Evolutionary conservation across 2,113 vertebrate species (phyloP).

Genomic region (Choloepus hoffmanni): DNA sequence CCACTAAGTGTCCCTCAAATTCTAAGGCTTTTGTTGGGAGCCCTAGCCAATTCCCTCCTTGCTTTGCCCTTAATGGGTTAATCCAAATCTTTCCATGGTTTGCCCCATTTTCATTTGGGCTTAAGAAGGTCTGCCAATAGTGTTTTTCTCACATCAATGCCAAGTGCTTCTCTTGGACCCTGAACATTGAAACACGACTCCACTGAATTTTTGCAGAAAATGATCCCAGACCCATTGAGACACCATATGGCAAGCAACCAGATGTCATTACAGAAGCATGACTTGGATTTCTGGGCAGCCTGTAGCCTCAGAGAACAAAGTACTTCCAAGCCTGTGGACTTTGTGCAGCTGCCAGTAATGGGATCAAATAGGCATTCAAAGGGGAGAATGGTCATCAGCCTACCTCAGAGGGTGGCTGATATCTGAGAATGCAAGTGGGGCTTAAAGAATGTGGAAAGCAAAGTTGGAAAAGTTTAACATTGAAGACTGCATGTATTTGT

Average conservation of each 20-base stretch:
- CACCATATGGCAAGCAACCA: not conserved
- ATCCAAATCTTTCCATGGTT: not conserved
- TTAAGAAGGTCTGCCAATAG: not conserved
- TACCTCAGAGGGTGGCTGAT: not conserved
- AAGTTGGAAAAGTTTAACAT: not conserved
- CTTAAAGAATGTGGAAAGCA: constrained; percentile 1
- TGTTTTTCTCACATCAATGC: not conserved
- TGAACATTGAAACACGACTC: not conserved
- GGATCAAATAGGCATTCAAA: not conserved
- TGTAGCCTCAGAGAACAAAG: constrained; percentile 19
- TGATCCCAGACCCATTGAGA: constrained; percentile 32
- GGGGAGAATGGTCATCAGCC: not conserved
- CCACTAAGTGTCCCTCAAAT: not conserved
- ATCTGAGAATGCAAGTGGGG: not conserved
- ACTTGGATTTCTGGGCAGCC: constrained; percentile 22
- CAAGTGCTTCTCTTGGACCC: constrained; percentile 6
- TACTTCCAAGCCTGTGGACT: not conserved
- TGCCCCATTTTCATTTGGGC: not conserved
- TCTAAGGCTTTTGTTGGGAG: not conserved
- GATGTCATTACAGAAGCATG: constrained; percentile 21
- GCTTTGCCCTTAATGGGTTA: constrained; percentile 1
- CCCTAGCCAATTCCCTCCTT: not conserved
- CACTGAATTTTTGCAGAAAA: constrained; percentile 57
- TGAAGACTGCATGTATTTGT: not conserved
- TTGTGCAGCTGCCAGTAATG: not conserved